Evolutionary conservation across 2,113 vertebrate genomes (phyloP), one percentile per base, ranked within the genome.

Genomic region (Carassius carassius): DNA sequence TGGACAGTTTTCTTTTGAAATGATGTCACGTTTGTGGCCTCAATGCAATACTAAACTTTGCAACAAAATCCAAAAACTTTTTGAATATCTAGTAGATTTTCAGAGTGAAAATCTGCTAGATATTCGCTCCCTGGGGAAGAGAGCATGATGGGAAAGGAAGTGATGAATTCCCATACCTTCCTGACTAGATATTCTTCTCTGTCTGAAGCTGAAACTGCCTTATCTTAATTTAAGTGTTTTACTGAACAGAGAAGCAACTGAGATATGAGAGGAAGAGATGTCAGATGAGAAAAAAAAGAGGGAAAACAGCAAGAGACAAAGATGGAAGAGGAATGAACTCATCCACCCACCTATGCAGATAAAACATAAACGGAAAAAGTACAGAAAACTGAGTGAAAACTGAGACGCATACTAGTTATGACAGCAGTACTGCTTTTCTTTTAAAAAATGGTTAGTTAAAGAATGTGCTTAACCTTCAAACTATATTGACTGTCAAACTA

Each of bases 301-400:
- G 76, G 29, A 51, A 21, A 70, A 77, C 47, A 6, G 62, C 4
- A 5, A 56, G 8, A 35, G 35, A 54, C 1, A 44, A 54, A 19
- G 69, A 70, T 72, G 69, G 35, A 72, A 37, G 25, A 62, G 37
- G 67, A 63, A 60, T 35, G 60, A 84, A 65, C 60, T 51, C 35
- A 56, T 85, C 11, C 37, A 77, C 75, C 17, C 51, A 32, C 51
- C n/a, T 12, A 37, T 32, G 35, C 78, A 17, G 44, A 82, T 21
- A 49, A 41, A 9, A 60, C 19, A 58, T 9, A n/a, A 58, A 44
- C 2, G 1, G 0, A 37, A 25, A 54, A 70, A 37, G 49, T 65
- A 10, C 9, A 56, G 11, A 49, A 65, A n/a, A 29, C 29, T 29
- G 29, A 49, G 21, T 81, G 49, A 79, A 58, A 81, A 23, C 41